Base-by-base conservation (phyloP, 2,888 invertebrate genomes). In the Cinara cedri region DNA sequence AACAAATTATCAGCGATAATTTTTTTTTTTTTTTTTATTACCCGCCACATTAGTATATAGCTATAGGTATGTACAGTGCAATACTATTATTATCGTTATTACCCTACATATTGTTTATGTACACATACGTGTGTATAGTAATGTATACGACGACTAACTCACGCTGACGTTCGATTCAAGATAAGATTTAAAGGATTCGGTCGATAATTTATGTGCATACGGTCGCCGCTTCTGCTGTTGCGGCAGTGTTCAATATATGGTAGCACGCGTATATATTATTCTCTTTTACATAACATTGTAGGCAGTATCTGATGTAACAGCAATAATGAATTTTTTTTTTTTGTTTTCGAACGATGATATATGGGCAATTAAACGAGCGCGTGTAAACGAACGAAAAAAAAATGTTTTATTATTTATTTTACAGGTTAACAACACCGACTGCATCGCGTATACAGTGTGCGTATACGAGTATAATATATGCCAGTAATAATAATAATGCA, bases 151-250 rank as follows among this genome's bases (percentile, higher is more conserved):
- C 55, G n/a, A 57, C 55, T 44, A 57, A 57, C 57, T 57, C n/a
- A 44, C 3, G 6, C 44, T 19, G 57, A 57, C 57, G 51, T 62
- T 62, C n/a, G 72, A 72, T 72, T 49, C 19, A 9, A 62, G 72
- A 72, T 72, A 72, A 72, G 60, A 72, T 49, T 49, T 62, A 57
- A n/a, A 55, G n/a, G 26, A 14, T 26, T 34, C 72, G 19, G 6
- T 62, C 14, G 13, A 72, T 62, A 72, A 72, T 72, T 72, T 72
- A 72, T 72, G 57, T 57, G 51, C n/a, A 13, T 34, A 24, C 49
- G 16, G n/a, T n/a, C 34, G 4, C 62, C 9, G 19, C 16, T 16
- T 60, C 26, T 34, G 26, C n/a, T n/a, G n/a, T n/a, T n/a, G 60
- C 26, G 3, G 16, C n/a, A 34, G 62, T 62, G 10, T 4, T 34